A percentile compares a stretch with the other conserved stretches of the same genome.
Evolutionary conservation across 2,113 vertebrate species (phyloP).

Genomic region (Ctenodactylus gundi): DNA sequence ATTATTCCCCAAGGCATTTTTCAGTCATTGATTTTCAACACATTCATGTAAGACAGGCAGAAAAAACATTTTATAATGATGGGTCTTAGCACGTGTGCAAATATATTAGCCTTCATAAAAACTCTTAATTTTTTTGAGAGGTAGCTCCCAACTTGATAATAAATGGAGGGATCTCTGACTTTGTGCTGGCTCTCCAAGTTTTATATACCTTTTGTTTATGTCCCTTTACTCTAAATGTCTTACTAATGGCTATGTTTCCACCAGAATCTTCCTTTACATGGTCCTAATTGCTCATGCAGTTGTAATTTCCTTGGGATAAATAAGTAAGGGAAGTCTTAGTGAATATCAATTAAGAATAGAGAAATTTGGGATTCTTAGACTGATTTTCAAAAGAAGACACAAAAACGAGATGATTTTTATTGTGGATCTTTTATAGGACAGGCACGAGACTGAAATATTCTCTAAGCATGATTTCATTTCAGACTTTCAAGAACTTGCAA

Average conservation of each 20-base stretch:
- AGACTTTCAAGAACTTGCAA: neutral
- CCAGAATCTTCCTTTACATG: neutral
- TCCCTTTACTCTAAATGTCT: neutral
- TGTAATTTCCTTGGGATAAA: neutral
- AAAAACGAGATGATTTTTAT: neutral
- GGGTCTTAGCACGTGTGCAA: neutral
- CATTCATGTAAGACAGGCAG: neutral
- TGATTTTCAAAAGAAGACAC: neutral
- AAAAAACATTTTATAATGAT: neutral
- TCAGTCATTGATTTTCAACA: constrained; percentile 56
- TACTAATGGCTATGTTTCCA: neutral
- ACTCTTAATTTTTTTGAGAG: neutral
- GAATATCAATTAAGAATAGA: neutral
- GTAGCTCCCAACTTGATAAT: neutral
- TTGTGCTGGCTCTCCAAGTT: neutral
- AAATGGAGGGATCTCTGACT: neutral
- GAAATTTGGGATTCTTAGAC: neutral
- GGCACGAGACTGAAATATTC: neutral
- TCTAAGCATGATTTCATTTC: neutral
- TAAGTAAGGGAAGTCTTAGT: neutral
- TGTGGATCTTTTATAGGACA: neutral
- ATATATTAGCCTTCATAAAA: neutral
- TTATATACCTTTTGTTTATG: neutral
- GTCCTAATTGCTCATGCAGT: neutral
- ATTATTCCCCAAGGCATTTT: constrained; percentile 63